Evolutionary conservation across 1,140 invertebrate species (phyloP).

Genomic region (Megalopta genalis): DNA sequence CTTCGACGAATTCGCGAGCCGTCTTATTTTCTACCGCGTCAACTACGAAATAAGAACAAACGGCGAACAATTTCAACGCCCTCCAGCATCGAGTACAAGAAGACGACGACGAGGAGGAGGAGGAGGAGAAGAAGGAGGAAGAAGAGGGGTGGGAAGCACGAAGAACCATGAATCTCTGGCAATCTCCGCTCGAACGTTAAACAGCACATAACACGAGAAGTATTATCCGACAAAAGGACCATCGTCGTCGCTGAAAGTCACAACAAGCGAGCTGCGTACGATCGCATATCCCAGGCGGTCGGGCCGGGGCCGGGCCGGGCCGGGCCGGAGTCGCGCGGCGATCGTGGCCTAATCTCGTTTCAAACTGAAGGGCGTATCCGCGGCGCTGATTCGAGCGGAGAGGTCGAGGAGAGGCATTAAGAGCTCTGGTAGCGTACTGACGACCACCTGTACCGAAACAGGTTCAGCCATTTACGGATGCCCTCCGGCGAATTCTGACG

Average conservation of each 20-base stretch:
- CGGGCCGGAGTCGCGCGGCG: neutral
- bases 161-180: neutral
- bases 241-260: conserved; percentile 16
- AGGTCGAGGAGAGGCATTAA: conserved; percentile 33
- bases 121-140: neutral
- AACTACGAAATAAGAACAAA: too few relatives aligned
- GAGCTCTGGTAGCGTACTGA: conserved; percentile 29
- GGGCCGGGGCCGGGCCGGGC: too few relatives aligned
- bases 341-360: conserved; percentile 25
- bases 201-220: neutral
- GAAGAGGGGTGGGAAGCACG: too few relatives aligned
- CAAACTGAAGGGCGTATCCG: conserved; percentile 37
- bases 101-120: neutral
- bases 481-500: conserved; percentile 54
- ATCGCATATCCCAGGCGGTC: too few relatives aligned
- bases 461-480: conserved; percentile 52
- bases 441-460: conserved; percentile 57
- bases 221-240: conserved; percentile 5
- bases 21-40: too few relatives aligned
- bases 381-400: conserved; percentile 16
- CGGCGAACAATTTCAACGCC: neutral
- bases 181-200: conserved; percentile 3
- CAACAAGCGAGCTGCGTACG: neutral
- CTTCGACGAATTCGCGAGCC: too few relatives aligned
- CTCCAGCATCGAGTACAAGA: neutral